Percentiles rank a stretch among this genome's conserved stretches.
Conservation (phyloP, 2,888 invertebrate species). For the Artemia sp. region DNA sequence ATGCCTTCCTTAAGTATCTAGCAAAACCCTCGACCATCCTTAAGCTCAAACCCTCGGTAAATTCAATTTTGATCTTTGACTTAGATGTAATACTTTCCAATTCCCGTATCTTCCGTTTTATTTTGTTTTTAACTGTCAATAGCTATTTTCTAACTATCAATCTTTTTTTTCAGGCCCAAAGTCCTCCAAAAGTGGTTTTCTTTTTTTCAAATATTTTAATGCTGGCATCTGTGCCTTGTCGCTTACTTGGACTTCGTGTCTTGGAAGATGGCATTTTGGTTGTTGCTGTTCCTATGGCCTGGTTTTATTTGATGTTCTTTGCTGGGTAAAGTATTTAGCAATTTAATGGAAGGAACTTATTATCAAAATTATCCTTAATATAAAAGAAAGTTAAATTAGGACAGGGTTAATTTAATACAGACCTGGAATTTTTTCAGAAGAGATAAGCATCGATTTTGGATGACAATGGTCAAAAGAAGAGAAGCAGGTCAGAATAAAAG, state of each 20-base stretch:
- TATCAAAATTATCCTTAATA: constrained; percentile 27
- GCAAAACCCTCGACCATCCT: too few relatives aligned
- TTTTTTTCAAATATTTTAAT: constrained; percentile 75
- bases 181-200: constrained; percentile 87
- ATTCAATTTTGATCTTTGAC: too few relatives aligned
- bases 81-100: too few relatives aligned
- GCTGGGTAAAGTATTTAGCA: constrained; percentile 51
- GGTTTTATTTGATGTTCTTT: constrained; percentile 96
- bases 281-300: constrained; percentile 82
- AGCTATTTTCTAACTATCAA: background rate
- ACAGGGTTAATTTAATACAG: background rate
- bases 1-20: too few relatives aligned
- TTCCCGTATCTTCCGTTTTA: too few relatives aligned
- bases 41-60: too few relatives aligned
- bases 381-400: constrained; percentile 10
- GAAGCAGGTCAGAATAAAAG: too few relatives aligned
- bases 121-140: too few relatives aligned
- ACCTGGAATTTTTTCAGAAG: too few relatives aligned
- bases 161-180: constrained; percentile 51
- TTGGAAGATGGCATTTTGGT: constrained; percentile 80
- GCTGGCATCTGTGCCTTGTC: constrained; percentile 70
- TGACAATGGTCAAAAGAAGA: too few relatives aligned
- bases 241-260: constrained; percentile 51
- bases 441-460: too few relatives aligned
- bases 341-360: background rate